Evolutionary conservation across 2,888 invertebrate species (phyloP).

Genomic region (Synergus japonicus): DNA sequence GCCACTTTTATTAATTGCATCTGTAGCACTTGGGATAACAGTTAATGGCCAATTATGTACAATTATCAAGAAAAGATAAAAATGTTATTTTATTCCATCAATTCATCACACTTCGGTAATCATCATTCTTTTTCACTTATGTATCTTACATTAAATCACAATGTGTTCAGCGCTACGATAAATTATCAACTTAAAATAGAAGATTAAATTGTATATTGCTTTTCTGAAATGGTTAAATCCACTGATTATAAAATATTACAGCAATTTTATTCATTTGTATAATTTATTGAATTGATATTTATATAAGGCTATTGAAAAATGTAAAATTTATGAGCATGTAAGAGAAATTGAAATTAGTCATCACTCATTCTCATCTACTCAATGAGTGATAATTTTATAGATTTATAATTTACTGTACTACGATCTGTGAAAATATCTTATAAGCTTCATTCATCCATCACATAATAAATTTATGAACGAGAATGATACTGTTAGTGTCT

Average conservation of each 20-base stretch:
- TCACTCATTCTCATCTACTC: not conserved
- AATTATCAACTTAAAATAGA: not conserved
- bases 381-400: conserved; percentile 4
- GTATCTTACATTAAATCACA: not conserved
- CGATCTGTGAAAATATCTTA: conserved; percentile 16
- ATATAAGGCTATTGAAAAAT: not conserved
- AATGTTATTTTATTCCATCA: not conserved
- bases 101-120: not conserved
- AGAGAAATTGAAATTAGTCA: not conserved
- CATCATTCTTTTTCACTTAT: not conserved
- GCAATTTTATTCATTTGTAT: not conserved
- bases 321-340: not conserved
- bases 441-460: conserved; percentile 12
- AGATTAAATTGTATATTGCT: not conserved
- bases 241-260: not conserved
- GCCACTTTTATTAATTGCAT: not conserved
- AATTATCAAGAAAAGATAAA: not conserved
- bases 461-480: conserved; percentile 16
- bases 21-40: not conserved
- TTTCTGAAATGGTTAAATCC: not conserved
- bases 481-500: not conserved
- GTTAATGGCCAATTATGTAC: not conserved
- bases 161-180: not conserved
- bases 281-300: not conserved
- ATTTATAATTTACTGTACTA: conserved; percentile 21